Base-by-base conservation (phyloP, 1,140 invertebrate species). In the Meloidogyne floridensis region DNA sequence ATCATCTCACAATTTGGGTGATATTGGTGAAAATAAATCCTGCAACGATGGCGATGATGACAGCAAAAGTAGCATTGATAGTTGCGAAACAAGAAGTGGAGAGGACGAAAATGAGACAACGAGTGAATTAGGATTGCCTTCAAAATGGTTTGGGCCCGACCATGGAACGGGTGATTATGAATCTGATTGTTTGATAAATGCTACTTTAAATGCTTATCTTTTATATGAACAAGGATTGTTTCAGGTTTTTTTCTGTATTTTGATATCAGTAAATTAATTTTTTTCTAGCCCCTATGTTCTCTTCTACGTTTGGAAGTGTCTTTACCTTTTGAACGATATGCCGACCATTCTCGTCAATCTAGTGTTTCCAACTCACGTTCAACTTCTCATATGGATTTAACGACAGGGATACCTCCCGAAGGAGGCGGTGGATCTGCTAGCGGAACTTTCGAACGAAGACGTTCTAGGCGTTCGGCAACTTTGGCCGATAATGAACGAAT, bases 401-500 rank as follows among this genome's bases (percentile, higher is more conserved):
- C 85, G 42, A 76, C 81, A 54, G 73, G 59, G 18, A 79, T 43
- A 43, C 65, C 71, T 43, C 43, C 54, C 8, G 42, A 32, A 53
- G 70, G 65, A 13, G 53, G 10, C 20, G 71, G 59, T 2, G 77
- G 77, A 11, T 71, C 65, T 79, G 77, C 77, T 11, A 18, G 53
- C 53, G 75, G 81, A 5, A 77, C 51, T 65, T 80, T 85, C 1
- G 84, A 84, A 43, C 84, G 79, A 8, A 73, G 74, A 13, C 83
- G 56, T 43, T 83, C 81, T 42, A 65, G 47, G 13, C 47, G 65
- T 20, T 85, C 86, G 8, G 83, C 86, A 5, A 90, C 89, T 2
- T 59, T 89, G 77, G 85, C 85, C n/a, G 89, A 89, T 65, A 89
- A 89, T 81, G 87, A 90, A 82, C 56, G 81, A n/a, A 71, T 89